A percentile compares a stretch with the other conserved stretches of the same genome.
phyloP scores from a whole-genome alignment of 2,797 vertebrate species.

The Catharus ustulatus region DNA sequence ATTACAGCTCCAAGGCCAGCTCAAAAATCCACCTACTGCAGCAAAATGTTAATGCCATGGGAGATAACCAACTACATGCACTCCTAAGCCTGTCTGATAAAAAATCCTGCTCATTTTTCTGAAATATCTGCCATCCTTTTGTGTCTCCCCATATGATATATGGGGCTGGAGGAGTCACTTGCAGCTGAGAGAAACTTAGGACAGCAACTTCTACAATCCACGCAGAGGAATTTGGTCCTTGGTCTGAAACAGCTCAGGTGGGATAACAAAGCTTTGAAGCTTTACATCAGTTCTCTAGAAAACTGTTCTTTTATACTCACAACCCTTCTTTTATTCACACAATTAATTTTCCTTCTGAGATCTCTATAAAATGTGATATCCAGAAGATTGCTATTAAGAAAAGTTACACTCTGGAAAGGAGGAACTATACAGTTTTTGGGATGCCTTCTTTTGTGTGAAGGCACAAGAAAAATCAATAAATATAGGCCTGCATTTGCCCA shows the following conservation, averaged over 20 bases:
- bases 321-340: neutral
- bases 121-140: neutral
- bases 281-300: neutral
- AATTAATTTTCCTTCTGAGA: neutral
- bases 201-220: neutral
- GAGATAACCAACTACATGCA: conserved; percentile 13
- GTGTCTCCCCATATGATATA: neutral
- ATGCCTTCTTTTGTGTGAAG: neutral
- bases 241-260: neutral
- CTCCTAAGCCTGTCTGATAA: neutral
- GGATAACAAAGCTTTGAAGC: neutral
- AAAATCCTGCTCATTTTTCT: neutral
- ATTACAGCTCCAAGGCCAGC: conserved; percentile 28
- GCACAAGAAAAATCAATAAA: neutral
- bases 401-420: neutral
- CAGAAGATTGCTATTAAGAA: neutral
- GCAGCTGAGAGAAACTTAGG: neutral
- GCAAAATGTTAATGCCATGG: conserved; percentile 17
- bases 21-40: conserved; percentile 14
- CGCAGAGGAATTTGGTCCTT: neutral
- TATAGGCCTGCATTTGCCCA: neutral
- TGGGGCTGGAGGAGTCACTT: neutral
- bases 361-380: neutral
- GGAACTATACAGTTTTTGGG: neutral
- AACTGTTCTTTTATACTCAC: neutral